Evolutionary conservation across 2,888 invertebrate species (phyloP).

Genomic region (Cylindroiulus punctatus): DNA sequence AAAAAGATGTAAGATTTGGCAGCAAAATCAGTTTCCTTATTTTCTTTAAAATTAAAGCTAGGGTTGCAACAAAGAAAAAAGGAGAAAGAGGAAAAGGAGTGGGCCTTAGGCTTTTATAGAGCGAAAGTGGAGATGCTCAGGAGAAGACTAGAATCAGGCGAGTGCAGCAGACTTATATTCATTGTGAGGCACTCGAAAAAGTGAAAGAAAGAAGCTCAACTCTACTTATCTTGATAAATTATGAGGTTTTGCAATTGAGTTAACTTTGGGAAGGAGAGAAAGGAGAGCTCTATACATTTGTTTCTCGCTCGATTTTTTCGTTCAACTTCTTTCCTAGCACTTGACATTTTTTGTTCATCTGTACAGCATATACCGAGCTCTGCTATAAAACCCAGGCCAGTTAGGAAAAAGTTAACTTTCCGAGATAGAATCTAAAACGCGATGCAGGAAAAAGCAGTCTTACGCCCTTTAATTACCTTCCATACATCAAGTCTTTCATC

Average conservation of each 20-base stretch:
- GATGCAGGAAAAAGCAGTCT: constrained; percentile 6
- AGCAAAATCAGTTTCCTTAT: constrained; percentile 32
- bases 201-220: constrained; percentile 17
- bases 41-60: constrained; percentile 24
- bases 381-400: not conserved
- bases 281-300: constrained; percentile 3
- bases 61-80: not conserved
- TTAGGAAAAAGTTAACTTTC: constrained; percentile 5
- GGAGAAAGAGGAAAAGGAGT: not conserved
- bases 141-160: not conserved
- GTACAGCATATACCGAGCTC: too few relatives aligned
- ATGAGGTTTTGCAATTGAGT: constrained; percentile 49
- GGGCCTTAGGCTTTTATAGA: constrained; percentile 24
- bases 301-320: constrained; percentile 6
- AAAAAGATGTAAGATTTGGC: constrained; percentile 26
- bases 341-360: constrained; percentile 26
- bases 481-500: not conserved
- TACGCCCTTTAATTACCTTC: constrained; percentile 14
- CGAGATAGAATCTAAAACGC: not conserved
- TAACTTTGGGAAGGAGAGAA: constrained; percentile 33
- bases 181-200: constrained; percentile 46
- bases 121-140: constrained; percentile 12
- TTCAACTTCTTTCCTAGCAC: not conserved
- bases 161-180: constrained; percentile 42
- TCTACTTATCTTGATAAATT: constrained; percentile 49